Evolutionary conservation across 2,797 vertebrate genomes (phyloP).

Genomic region (Falco cherrug): DNA sequence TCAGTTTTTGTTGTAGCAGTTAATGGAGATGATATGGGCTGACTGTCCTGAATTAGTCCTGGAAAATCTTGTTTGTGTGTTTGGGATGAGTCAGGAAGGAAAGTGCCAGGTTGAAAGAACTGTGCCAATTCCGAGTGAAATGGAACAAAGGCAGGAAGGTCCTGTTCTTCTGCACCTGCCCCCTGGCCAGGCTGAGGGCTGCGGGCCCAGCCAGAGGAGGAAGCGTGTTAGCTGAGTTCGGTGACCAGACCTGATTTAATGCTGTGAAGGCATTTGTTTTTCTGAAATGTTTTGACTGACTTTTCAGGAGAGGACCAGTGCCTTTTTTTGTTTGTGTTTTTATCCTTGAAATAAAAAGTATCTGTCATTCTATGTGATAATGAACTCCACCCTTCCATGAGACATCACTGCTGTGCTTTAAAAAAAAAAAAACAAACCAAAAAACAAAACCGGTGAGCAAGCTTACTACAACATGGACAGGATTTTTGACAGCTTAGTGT

Average conservation of each 20-base stretch:
- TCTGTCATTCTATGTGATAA: background rate
- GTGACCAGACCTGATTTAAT: background rate
- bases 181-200: background rate
- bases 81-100: constrained; percentile 61
- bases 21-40: background rate
- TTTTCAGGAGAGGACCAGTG: background rate
- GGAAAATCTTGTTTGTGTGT: constrained; percentile 57
- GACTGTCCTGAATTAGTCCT: constrained; percentile 48
- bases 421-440: background rate
- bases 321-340: background rate
- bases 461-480: background rate
- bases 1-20: background rate
- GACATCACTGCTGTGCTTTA: background rate
- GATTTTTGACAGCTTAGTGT: background rate
- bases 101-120: constrained; percentile 40
- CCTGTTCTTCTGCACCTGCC: constrained; percentile 44
- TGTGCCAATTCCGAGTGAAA: constrained; percentile 33
- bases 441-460: background rate
- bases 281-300: background rate
- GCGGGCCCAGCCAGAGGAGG: background rate
- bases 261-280: background rate
- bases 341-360: background rate
- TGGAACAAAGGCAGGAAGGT: constrained; percentile 61
- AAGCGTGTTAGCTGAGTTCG: background rate
- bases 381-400: background rate